Conservation (phyloP, 2,113 vertebrate species). For the Tyto alba region DNA sequence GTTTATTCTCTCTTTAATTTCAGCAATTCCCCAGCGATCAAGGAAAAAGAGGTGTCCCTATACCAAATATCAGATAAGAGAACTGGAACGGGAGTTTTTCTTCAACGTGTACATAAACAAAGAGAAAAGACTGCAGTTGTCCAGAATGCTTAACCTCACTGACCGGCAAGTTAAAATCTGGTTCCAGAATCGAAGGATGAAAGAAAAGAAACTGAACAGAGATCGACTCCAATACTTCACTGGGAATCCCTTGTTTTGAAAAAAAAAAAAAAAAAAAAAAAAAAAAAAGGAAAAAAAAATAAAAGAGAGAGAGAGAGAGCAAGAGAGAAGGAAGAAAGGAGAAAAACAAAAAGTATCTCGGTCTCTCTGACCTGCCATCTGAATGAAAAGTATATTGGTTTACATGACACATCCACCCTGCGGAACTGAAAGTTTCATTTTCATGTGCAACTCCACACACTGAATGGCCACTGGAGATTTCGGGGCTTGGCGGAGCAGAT, state of each 20-base stretch:
- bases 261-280: not conserved
- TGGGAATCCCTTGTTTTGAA: slow-evolving; percentile 96
- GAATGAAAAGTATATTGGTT: slow-evolving; percentile 69
- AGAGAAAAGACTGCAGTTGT: slow-evolving; percentile 97
- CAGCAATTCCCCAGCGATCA: slow-evolving; percentile 84
- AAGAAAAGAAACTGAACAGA: slow-evolving; percentile 99
- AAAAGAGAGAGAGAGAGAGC: not conserved
- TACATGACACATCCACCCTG: slow-evolving; percentile 69
- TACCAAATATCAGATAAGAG: slow-evolving; percentile 98
- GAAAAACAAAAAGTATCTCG: slow-evolving; percentile 3
- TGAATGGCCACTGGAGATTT: slow-evolving; percentile 75
- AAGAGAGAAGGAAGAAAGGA: slow-evolving; percentile 2
- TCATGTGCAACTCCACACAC: slow-evolving; percentile 66
- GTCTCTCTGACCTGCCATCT: slow-evolving; percentile 36
- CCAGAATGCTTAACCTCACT: slow-evolving; percentile 96
- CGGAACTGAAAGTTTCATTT: slow-evolving; percentile 71
- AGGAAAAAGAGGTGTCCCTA: slow-evolving; percentile 98
- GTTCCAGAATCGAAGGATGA: slow-evolving; percentile 99
- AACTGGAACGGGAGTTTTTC: slow-evolving; percentile 99
- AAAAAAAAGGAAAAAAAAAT: not conserved
- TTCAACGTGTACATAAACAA: slow-evolving; percentile 99
- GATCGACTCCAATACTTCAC: slow-evolving; percentile 98
- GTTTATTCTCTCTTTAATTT: slow-evolving; percentile 57
- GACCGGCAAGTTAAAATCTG: slow-evolving; percentile 99
- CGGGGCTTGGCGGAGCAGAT: slow-evolving; percentile 73